Evolutionary conservation across 2,113 vertebrate species (phyloP).

Genomic region (Megaptera novaeangliae): DNA sequence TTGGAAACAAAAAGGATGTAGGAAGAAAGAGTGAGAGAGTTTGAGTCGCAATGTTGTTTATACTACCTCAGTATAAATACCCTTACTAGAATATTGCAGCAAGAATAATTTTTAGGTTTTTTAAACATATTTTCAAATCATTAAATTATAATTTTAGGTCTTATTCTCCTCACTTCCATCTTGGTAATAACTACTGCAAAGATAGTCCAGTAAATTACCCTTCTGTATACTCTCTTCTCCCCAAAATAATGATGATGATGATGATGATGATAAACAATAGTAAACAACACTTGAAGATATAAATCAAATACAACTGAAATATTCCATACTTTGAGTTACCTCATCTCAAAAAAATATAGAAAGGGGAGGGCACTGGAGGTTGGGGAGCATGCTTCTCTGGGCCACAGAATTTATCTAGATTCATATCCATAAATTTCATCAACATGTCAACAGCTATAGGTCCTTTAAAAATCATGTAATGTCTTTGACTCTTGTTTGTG

Average conservation of each 20-base stretch:
- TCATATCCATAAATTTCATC: not conserved
- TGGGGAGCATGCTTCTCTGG: fast-evolving
- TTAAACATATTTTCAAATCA: not conserved
- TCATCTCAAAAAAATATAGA: not conserved
- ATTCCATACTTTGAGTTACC: not conserved
- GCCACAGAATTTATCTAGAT: not conserved
- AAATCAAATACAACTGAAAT: not conserved
- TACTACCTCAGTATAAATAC: not conserved
- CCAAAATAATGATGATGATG: not conserved
- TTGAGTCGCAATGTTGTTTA: not conserved
- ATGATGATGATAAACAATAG: not conserved
- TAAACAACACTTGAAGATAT: not conserved
- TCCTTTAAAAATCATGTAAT: not conserved
- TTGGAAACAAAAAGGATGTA: not conserved
- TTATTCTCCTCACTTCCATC: not conserved
- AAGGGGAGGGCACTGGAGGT: not conserved
- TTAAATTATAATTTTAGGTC: not conserved
- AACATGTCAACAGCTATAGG: not conserved
- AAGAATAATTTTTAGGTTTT: not conserved
- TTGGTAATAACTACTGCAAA: not conserved
- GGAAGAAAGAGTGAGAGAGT: not conserved
- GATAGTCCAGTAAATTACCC: not conserved
- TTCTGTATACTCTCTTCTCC: not conserved
- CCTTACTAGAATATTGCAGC: fast-evolving
- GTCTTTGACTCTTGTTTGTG: not conserved